Percentiles rank a stretch among this genome's conserved stretches.
phyloP scores from a whole-genome alignment of 2,797 vertebrate species.

The Rhadinocentrus ornatus region DNA sequence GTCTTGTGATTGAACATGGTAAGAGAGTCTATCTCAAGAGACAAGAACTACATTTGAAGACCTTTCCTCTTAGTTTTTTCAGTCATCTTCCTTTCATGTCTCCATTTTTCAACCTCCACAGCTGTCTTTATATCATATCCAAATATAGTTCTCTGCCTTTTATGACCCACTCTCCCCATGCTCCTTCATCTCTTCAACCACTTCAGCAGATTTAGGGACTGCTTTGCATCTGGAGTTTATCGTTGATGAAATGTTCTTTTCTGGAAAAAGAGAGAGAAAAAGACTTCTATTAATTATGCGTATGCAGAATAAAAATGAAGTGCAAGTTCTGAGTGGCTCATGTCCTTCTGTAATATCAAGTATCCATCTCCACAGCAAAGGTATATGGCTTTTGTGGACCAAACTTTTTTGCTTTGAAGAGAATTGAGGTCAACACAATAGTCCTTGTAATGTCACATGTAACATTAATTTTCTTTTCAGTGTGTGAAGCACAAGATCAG shows the following conservation, averaged over 20 bases:
- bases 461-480: neutral
- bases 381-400: slow-evolving; percentile 54
- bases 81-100: slow-evolving; percentile 43
- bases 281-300: slow-evolving; percentile 67
- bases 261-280: slow-evolving; percentile 45
- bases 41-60: slow-evolving; percentile 21
- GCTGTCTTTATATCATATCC: slow-evolving; percentile 49
- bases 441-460: neutral
- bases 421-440: neutral
- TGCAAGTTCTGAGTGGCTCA: slow-evolving; percentile 50
- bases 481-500: neutral
- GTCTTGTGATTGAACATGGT: slow-evolving; percentile 12
- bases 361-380: slow-evolving; percentile 46
- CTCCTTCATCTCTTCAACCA: slow-evolving; percentile 61
- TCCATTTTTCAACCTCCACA: slow-evolving; percentile 29
- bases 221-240: slow-evolving; percentile 70
- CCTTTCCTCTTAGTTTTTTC: slow-evolving; percentile 21
- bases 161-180: slow-evolving; percentile 47
- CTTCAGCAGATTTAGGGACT: slow-evolving; percentile 68
- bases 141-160: slow-evolving; percentile 58
- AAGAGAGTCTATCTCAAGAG: slow-evolving; percentile 25
- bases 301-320: slow-evolving; percentile 71
- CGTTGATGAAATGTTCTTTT: slow-evolving; percentile 74
- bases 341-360: slow-evolving; percentile 44
- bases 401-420: slow-evolving; percentile 36